phyloP scores from a whole-genome alignment of 2,113 vertebrate species.

The Psilopsiagon aurifrons region DNA sequence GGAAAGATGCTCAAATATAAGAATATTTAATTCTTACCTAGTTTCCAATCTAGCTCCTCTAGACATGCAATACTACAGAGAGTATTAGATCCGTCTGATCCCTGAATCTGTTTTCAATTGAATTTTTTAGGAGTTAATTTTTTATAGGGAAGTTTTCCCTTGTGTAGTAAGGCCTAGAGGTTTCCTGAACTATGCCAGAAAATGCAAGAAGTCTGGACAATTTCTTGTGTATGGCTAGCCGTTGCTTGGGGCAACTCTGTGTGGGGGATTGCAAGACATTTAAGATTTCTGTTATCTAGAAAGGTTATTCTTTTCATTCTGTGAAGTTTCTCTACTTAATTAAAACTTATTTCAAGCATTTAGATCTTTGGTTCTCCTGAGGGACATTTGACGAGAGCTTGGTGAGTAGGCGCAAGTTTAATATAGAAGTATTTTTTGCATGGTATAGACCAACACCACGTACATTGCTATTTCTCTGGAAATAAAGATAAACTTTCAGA shows the following conservation, averaged over 20 bases:
- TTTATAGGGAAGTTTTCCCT: neutral
- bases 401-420: neutral
- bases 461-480: neutral
- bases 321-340: constrained; percentile 8
- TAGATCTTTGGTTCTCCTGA: neutral
- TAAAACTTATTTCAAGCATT: constrained; percentile 6
- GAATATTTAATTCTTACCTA: neutral
- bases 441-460: accelerated
- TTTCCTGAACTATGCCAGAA: constrained; percentile 51
- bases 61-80: neutral
- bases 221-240: constrained; percentile 7
- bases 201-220: constrained; percentile 4
- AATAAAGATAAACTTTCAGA: neutral
- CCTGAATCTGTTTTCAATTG: neutral
- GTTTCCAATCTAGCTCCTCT: neutral
- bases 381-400: neutral
- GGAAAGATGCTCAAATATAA: neutral
- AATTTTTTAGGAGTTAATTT: constrained; percentile 12
- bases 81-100: neutral
- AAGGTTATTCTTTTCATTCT: constrained; percentile 7
- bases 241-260: neutral
- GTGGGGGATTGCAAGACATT: neutral
- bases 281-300: constrained; percentile 28
- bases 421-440: neutral
- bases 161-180: constrained; percentile 17